Evolutionary conservation across 1,140 invertebrate genomes (phyloP).

Genomic region (Ylistrum balloti): DNA sequence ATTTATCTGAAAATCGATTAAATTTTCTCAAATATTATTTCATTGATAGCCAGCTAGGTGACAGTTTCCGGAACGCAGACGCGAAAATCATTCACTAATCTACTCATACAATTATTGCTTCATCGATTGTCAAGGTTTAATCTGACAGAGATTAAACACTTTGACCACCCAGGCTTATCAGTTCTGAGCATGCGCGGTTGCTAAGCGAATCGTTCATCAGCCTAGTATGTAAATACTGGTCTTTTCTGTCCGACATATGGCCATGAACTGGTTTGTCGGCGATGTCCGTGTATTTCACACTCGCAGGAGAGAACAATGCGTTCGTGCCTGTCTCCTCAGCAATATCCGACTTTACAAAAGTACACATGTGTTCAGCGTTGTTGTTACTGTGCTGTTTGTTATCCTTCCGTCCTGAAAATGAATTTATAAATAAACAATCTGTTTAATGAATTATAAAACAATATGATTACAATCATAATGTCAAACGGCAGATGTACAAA

Average conservation of each 20-base stretch:
- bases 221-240: neutral
- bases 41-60: neutral
- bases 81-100: neutral
- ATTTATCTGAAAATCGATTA: neutral
- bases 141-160: conserved; percentile 13
- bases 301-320: neutral
- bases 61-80: neutral
- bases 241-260: neutral
- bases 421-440: too few relatives aligned
- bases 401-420: too few relatives aligned
- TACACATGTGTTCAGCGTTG: neutral
- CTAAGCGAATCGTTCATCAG: neutral
- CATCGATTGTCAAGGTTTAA: neutral
- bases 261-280: neutral
- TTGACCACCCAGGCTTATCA: conserved; percentile 16
- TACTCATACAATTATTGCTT: neutral
- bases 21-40: neutral
- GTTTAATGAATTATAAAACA: too few relatives aligned
- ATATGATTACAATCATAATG: too few relatives aligned
- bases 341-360: neutral
- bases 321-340: neutral
- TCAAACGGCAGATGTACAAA: too few relatives aligned
- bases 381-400: neutral
- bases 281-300: neutral
- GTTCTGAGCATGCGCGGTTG: conserved; percentile 18